Evolutionary conservation across 1,140 invertebrate genomes (phyloP).

Genomic region (Zaprionus inermis): DNA sequence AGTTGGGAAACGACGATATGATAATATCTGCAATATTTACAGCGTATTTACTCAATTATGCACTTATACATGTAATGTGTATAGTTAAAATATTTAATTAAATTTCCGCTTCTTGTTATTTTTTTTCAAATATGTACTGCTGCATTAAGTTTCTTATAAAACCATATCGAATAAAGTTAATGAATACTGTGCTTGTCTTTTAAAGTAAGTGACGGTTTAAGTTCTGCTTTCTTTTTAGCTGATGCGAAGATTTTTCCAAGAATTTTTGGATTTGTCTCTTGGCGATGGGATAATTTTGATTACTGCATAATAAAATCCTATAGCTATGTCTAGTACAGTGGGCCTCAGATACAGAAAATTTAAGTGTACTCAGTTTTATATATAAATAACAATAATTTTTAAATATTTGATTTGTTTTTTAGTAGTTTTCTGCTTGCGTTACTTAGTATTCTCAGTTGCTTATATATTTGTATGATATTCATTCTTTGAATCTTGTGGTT

Average conservation of each 20-base stretch:
- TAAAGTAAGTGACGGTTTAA: not conserved
- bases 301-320: not conserved
- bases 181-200: not conserved
- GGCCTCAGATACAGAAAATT: not conserved
- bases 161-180: not conserved
- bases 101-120: not conserved
- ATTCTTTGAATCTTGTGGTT: not conserved
- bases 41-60: conserved; percentile 1
- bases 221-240: not conserved
- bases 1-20: not conserved
- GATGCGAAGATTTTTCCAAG: not conserved
- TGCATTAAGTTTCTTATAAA: not conserved
- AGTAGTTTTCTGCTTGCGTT: not conserved
- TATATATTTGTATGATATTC: not conserved
- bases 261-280: not conserved
- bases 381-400: not conserved
- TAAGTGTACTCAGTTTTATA: no score
- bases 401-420: not conserved
- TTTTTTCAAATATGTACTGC: not conserved
- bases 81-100: conserved; percentile 6
- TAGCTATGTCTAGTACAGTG: not conserved
- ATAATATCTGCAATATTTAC: conserved; percentile 4
- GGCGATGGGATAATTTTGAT: not conserved
- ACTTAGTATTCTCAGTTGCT: not conserved
- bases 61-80: not conserved